Evolutionary conservation across 2,113 vertebrate species (phyloP), one percentile per base, ranked within the genome.

Genomic region (Pelodiscus sinensis): DNA sequence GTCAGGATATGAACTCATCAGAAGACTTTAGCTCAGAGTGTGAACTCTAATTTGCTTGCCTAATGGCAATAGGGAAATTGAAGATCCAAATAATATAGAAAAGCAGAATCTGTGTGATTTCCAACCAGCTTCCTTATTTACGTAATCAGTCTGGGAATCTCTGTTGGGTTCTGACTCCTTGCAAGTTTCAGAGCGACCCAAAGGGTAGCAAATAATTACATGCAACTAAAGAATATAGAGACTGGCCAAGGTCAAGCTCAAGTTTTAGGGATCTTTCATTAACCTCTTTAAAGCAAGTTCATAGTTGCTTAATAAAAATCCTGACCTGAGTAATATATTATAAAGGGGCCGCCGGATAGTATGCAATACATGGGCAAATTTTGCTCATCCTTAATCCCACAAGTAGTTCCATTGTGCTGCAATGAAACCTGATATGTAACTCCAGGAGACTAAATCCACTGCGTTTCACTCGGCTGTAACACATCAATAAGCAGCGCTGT

Each of bases 121-220:
- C 83, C 75, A 75, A 82, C 82, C 57, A 27, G 24, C 54, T 52
- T 21, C 60, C 81, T 79, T 82, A 25, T 81, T 57, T 86, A 22
- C 62, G 86, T 95, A 96, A 97, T 92, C 95, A 90, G 82, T 81
- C n/a, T 22, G n/a, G 86, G 84, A 91, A 97, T 82, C 82, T 94
- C 78, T 51, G 4, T 8, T 62, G 87, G 56, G 81, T 83, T 81
- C 81, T 82, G 85, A 92, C 90, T 90, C 81, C 84, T 71, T 79
- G 12, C 1, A 1, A 89, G 79, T 14, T 31, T 75, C 90, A 56
- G 51, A 2, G 58, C 9, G 57, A 94, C 79, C 85, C 89, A 88
- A 94, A 94, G 85, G 90, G 85, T 35, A n/a, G 85, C 27, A 94
- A 95, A 96, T 92, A 93, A 96, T 94, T n/a, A 82, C 92, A 83